Evolutionary conservation across 2,888 invertebrate species (phyloP), one percentile per base, ranked within the genome.

Genomic region (Sepioteuthis lessoniana): DNA sequence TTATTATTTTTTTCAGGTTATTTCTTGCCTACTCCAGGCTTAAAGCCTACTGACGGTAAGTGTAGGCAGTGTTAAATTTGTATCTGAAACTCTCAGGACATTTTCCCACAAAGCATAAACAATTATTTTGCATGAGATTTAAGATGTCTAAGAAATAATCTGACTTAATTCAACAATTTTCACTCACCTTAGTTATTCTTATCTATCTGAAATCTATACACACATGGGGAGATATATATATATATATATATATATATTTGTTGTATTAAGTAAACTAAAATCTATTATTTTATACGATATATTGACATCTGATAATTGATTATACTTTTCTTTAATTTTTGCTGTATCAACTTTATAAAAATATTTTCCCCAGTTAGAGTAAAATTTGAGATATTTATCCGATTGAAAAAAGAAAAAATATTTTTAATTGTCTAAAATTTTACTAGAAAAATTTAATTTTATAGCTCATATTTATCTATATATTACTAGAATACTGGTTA

Each of bases 1-100:
- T 93, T 93, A 76, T 76, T 76, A 55, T 93, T 93, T 93, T 50
- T 93, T 93, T 55, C 93, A 93, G 93, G 55, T 93, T 93, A 93
- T 93, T 93, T 93, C 93, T 93, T 93, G 50, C 93, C 93, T 93
- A 93, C 93, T 37, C 93, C 93, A 60, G 93, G 93, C 93, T 93
- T 93, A 50, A 93, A 93, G 93, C 93, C 93, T 60, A 93, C 91
- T 42, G 91, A 91, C 91, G 91, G 91, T 91, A 91, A 91, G 91
- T 91, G 91, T 42, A 91, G 91, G 91, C 38, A 46, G 47, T 46
- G 19, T 47, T 47, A 46, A 42, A 42, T 46, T 42, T n/a, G 42
- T n/a, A 91, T 91, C 47, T 91, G 91, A 91, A 91, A 91, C 91
- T 91, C 91, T 46, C 46, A 46, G 91, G 91, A 91, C 42, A 47